Evolutionary conservation across 1,140 invertebrate genomes (phyloP).

Genomic region (Drosophila serrata): DNA sequence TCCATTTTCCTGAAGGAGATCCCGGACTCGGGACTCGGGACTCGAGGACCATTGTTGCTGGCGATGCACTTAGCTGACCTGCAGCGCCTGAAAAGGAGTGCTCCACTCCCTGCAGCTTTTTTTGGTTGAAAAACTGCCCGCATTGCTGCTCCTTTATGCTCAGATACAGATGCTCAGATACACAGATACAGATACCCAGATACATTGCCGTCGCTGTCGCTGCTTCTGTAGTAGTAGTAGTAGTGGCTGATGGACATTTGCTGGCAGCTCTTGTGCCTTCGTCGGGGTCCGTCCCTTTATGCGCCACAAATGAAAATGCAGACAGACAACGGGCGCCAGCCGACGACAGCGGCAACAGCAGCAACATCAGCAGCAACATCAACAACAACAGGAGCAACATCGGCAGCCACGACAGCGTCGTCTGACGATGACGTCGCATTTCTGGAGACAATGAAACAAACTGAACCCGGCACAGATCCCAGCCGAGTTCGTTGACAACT

Average conservation of each 20-base stretch:
- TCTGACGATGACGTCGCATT: slow-evolving; percentile 82
- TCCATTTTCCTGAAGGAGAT: slow-evolving; percentile 30
- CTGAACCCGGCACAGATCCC: slow-evolving; percentile 66
- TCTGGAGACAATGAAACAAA: slow-evolving; percentile 76
- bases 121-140: slow-evolving; percentile 30
- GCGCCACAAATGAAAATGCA: slow-evolving; percentile 83
- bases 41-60: slow-evolving; percentile 33
- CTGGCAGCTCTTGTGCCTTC: slow-evolving; percentile 76
- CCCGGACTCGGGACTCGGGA: slow-evolving; percentile 8
- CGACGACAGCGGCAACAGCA: slow-evolving; percentile 38
- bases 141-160: slow-evolving; percentile 64
- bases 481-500: slow-evolving; percentile 74
- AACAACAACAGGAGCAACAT: slow-evolving; percentile 6
- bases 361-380: slow-evolving; percentile 23
- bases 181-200: slow-evolving; percentile 39
- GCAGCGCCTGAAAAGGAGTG: slow-evolving; percentile 41
- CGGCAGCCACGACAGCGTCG: slow-evolving; percentile 43
- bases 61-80: slow-evolving; percentile 73
- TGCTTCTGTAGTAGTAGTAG: too few relatives aligned
- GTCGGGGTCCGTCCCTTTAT: slow-evolving; percentile 68
- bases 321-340: slow-evolving; percentile 81
- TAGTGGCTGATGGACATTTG: slow-evolving; percentile 74
- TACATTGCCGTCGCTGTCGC: slow-evolving; percentile 49
- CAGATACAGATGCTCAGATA: slow-evolving; percentile 27
- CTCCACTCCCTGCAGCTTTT: slow-evolving; percentile 18